Percentiles rank a stretch among this genome's conserved stretches.
phyloP scores from a whole-genome alignment of 2,797 vertebrate species.

The Oophaga sylvatica region DNA sequence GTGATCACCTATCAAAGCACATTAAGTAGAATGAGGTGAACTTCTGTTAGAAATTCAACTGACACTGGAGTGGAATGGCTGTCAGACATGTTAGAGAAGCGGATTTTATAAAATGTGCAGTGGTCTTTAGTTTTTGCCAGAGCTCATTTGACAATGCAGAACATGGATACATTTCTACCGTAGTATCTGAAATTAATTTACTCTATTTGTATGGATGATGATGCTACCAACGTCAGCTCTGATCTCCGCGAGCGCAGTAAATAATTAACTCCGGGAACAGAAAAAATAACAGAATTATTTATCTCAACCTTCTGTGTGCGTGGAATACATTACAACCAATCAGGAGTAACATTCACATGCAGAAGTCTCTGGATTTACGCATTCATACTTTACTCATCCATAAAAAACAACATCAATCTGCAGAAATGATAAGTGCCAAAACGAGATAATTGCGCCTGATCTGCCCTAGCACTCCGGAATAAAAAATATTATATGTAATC shows the following conservation, averaged over 20 bases:
- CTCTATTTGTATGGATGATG: background rate
- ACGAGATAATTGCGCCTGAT: too few species aligned
- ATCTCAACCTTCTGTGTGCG: background rate
- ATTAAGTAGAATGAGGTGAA: too few species aligned
- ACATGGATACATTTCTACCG: background rate
- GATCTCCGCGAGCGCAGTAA: background rate
- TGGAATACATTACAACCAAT: constrained; percentile 5
- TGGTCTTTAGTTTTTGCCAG: too few species aligned
- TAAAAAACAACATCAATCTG: background rate
- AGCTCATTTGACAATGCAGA: background rate
- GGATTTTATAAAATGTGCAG: too few species aligned
- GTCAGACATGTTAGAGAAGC: too few species aligned
- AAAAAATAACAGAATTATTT: background rate
- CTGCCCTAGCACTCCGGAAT: background rate
- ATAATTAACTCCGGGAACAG: background rate
- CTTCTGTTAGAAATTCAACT: too few species aligned
- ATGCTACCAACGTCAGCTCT: background rate
- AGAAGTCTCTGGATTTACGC: background rate
- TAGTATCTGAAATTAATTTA: background rate
- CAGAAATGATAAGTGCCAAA: background rate
- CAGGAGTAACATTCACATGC: background rate
- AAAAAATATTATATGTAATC: too few species aligned
- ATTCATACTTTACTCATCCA: background rate
- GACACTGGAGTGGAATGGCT: too few species aligned
- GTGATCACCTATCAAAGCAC: too few species aligned